phyloP scores from a whole-genome alignment of 2,888 invertebrate genomes.

The Ferdinandea cuprea region DNA sequence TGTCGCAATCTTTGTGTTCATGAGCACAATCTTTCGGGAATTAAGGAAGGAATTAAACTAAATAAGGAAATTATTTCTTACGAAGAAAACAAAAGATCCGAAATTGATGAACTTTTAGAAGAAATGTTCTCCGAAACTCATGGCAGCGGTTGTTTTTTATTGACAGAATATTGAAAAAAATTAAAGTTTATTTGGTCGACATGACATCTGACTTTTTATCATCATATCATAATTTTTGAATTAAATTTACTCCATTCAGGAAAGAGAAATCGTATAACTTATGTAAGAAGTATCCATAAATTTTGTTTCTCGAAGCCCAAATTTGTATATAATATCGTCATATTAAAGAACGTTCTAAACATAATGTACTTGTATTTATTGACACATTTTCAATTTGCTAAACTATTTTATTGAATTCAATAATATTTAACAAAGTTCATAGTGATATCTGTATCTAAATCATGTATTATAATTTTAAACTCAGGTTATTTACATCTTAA shows the following conservation, averaged over 20 bases:
- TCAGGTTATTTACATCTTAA: too few relatives aligned
- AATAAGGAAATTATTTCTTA: not conserved
- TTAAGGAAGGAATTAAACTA: not conserved
- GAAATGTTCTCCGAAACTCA: constrained; percentile 24
- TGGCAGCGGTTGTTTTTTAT: constrained; percentile 19
- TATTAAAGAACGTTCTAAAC: too few relatives aligned
- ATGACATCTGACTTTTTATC: too few relatives aligned
- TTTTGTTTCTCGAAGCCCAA: too few relatives aligned
- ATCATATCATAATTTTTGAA: too few relatives aligned
- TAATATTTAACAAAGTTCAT: not conserved
- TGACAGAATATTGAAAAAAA: not conserved
- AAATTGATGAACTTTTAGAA: not conserved
- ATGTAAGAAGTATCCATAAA: too few relatives aligned
- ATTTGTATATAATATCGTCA: too few relatives aligned
- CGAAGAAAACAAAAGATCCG: not conserved
- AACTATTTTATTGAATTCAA: not conserved
- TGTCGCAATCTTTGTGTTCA: not conserved
- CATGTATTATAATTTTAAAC: not conserved
- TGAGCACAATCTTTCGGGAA: not conserved
- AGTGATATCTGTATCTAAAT: not conserved
- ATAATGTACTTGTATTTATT: too few relatives aligned
- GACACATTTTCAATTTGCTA: not conserved
- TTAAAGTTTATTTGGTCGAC: not conserved
- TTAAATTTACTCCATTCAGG: too few relatives aligned
- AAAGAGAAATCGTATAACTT: too few relatives aligned